Evolutionary conservation across 2,797 vertebrate species (phyloP).

Genomic region (Gadopsis bispinosus): DNA sequence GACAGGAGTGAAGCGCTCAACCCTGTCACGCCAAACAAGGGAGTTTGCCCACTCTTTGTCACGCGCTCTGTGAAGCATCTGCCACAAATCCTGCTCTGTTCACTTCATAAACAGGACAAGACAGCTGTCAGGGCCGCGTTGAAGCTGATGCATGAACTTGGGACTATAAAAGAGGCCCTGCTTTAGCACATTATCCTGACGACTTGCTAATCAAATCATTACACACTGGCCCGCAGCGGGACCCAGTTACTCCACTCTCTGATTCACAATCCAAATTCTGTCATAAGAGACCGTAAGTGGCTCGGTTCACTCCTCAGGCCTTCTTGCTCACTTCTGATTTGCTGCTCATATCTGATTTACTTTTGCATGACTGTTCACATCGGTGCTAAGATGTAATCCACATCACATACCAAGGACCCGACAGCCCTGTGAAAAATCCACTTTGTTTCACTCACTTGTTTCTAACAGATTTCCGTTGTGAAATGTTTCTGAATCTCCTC

Average conservation of each 20-base stretch:
- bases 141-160: conserved; percentile 55
- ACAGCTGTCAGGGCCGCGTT: conserved; percentile 67
- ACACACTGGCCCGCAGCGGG: conserved; percentile 48
- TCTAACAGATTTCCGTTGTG: not conserved
- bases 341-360: conserved; percentile 50
- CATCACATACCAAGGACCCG: conserved; percentile 21
- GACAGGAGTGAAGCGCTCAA: conserved; percentile 74
- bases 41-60: conserved; percentile 68
- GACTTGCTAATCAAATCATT: conserved; percentile 66
- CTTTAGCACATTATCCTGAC: conserved; percentile 54
- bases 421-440: conserved; percentile 18
- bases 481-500: not conserved
- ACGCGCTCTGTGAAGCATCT: conserved; percentile 57
- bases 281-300: conserved; percentile 28
- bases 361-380: conserved; percentile 47
- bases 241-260: not conserved
- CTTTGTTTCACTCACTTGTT: not conserved
- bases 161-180: conserved; percentile 46
- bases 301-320: conserved; percentile 36
- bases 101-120: conserved; percentile 66
- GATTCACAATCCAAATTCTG: conserved; percentile 33
- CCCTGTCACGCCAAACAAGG: conserved; percentile 75
- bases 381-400: conserved; percentile 18
- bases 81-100: conserved; percentile 66
- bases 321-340: conserved; percentile 45